Evolutionary conservation across 2,797 vertebrate genomes (phyloP).

Genomic region (Coracias cyanogaster): DNA sequence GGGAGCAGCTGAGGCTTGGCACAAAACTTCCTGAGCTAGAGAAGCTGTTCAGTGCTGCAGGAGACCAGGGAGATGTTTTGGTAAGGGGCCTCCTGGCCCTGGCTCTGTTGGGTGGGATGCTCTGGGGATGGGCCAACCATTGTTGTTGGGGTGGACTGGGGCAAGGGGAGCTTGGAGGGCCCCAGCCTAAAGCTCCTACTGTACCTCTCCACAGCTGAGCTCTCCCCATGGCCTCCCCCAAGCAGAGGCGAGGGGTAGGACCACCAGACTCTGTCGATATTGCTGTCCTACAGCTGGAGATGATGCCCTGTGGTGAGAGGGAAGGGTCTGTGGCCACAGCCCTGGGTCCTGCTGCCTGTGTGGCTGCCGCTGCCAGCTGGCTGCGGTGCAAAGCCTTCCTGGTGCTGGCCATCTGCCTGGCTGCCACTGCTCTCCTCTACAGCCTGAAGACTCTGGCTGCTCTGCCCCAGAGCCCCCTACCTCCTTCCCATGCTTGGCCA

Average conservation of each 20-base stretch:
- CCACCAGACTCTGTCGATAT: accelerated
- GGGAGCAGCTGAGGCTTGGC: neutral
- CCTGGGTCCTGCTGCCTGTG: accelerated
- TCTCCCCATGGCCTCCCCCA: neutral
- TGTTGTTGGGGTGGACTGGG: neutral
- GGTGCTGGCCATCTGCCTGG: neutral
- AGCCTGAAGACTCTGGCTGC: neutral
- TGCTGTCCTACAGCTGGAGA: accelerated
- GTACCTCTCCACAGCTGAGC: neutral
- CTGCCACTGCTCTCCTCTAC: accelerated
- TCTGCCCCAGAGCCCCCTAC: accelerated
- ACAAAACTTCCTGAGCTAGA: neutral
- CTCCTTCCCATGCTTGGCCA: accelerated
- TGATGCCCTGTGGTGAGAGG: accelerated
- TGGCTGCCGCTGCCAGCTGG: accelerated
- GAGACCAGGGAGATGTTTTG: neutral
- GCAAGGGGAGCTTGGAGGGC: neutral
- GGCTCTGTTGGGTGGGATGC: neutral
- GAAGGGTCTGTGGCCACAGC: accelerated
- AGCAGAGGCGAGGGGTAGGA: neutral
- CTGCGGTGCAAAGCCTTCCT: neutral
- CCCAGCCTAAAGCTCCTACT: neutral
- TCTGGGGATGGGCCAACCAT: accelerated
- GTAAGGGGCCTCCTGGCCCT: accelerated
- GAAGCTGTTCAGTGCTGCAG: neutral